Conservation (phyloP, 2,113 vertebrate species). For the Hydrochoerus hydrochaeris region DNA sequence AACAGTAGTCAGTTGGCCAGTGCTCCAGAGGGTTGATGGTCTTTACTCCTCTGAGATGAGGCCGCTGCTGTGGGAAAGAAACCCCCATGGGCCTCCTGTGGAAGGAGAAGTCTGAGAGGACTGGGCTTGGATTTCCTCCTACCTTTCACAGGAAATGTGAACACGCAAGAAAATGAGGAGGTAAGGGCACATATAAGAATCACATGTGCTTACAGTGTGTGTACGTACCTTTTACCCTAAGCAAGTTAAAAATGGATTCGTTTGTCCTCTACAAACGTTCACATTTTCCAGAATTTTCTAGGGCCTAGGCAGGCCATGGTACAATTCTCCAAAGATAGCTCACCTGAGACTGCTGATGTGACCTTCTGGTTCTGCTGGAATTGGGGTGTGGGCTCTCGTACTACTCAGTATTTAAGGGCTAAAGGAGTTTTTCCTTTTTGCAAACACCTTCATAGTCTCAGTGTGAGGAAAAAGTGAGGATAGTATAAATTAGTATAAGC, state of each 20-base stretch:
- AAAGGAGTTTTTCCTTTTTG: neutral
- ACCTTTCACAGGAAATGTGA: neutral
- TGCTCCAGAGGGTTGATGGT: no score
- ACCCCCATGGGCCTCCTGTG: no score
- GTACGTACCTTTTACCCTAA: neutral
- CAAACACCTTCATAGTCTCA: neutral
- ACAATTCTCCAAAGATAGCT: neutral
- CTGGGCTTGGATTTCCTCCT: neutral
- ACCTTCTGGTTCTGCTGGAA: neutral
- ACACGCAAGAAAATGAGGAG: neutral
- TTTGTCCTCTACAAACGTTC: neutral
- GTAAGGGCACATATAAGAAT: no score
- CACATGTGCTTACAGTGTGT: no score
- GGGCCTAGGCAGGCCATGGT: fast-evolving
- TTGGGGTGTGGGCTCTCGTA: no score
- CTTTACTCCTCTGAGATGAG: fast-evolving
- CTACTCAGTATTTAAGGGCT: no score
- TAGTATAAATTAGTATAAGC: neutral
- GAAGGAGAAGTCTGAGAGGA: neutral
- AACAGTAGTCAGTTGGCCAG: no score
- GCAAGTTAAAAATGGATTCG: neutral
- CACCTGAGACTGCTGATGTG: fast-evolving
- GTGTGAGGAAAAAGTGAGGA: neutral
- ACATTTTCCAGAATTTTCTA: neutral
- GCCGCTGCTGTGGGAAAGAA: neutral